Base-by-base conservation (phyloP, 1,140 invertebrate species). In the Frieseomelitta varia region DNA sequence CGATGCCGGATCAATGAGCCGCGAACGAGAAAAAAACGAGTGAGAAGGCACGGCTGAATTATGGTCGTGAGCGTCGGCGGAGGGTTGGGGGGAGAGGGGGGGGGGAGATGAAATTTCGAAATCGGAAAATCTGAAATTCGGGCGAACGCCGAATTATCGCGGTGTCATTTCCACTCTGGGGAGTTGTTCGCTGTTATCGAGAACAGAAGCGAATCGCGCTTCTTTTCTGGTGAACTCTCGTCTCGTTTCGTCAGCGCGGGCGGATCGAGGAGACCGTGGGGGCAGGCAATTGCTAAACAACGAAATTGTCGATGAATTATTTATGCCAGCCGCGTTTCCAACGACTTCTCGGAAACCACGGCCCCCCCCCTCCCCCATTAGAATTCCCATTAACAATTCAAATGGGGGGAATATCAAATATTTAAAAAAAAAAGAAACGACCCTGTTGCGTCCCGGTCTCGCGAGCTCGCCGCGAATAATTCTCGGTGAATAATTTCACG, bases 271-370 rank as follows among this genome's bases (percentile, higher is more conserved):
- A n/a, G n/a, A n/a, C 47, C 11, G 47, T 27, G 77, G 34, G 61
- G 11, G 65, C 65, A 27, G 21, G 39, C 55, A 58, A 69, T 78
- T 78, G 24, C n/a, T 39, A 30, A 53, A 53, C 55, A 53, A 79
- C 67, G 39, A 79, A 79, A 79, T 30, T 69, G 34, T 51, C 39
- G 39, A 79, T 61, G 51, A 81, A 81, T 83, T 78, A 83, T 78
- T 83, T 83, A 83, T 83, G 21, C 27, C 4, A 61, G 53, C 17
- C 53, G 15, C 74, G 39, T 69, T 51, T 68, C 30, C 80, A 82
- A 77, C 73, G 80, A n/a, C 58, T 82, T 77, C 63, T 77, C 47
- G 63, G 63, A 77, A 68, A 82, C 8, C 65, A 4, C 67, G 14
- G 14, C 47, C 27, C n/a, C 51, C 2, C 24, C 27, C 30, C 12